These are phyloP conservation scores for Syritta pipiens DNA, from an alignment of 2,888 invertebrate genomes.

Conservation along the genomic window DNA sequence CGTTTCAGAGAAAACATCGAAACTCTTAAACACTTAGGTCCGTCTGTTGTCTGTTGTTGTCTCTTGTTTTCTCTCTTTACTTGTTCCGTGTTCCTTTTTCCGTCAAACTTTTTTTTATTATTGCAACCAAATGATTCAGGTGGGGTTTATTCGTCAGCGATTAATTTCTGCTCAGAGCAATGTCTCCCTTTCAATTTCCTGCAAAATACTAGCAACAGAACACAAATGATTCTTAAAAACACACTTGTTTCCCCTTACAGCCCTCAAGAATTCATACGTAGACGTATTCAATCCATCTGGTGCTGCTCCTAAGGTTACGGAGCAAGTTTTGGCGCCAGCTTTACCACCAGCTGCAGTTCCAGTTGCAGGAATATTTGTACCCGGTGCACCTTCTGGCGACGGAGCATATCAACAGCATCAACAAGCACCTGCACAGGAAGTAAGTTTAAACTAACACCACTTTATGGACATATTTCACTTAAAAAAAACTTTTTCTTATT, in stretches of 20 bases:
- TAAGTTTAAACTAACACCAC: constrained; percentile 13
- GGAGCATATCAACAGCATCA: constrained; percentile 71
- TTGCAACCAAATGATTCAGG: too few species aligned
- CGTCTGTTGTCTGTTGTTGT: too few species aligned
- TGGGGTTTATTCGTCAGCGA: too few species aligned
- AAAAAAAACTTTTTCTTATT: constrained; percentile 23
- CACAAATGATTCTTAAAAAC: neutral
- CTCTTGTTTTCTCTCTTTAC: too few species aligned
- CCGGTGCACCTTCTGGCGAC: constrained; percentile 70
- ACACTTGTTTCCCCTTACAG: constrained; percentile 78
- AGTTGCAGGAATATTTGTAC: constrained; percentile 77
- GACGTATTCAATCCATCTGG: constrained; percentile 92
- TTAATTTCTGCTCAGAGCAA: too few species aligned
- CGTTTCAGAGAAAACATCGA: too few species aligned
- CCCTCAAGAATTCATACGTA: constrained; percentile 91
- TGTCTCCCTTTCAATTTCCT: neutral
- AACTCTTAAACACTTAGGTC: too few species aligned
- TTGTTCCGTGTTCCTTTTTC: too few species aligned
- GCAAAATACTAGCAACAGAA: neutral
- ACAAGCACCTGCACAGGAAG: constrained; percentile 70
- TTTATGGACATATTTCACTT: neutral
- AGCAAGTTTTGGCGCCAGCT: constrained; percentile 78
- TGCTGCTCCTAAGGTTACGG: constrained; percentile 75
- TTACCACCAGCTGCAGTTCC: constrained; percentile 77
- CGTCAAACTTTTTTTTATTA: too few species aligned